Conservation (phyloP, 2,113 vertebrate species). For the Bufo gargarizans region DNA sequence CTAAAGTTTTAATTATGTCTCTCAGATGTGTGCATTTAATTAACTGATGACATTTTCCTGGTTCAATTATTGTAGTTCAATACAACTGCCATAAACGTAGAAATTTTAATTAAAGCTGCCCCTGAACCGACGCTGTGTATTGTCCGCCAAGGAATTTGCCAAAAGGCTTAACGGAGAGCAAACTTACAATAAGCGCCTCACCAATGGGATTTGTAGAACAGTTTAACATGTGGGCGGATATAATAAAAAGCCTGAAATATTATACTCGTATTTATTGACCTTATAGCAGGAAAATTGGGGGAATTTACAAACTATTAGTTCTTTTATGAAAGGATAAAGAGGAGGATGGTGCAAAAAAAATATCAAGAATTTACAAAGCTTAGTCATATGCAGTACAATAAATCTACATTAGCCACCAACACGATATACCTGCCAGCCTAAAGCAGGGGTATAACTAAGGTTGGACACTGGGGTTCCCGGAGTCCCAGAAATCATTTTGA, state of each 20-base stretch:
- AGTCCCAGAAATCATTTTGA: too few species aligned
- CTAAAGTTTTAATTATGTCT: slow-evolving; percentile 74
- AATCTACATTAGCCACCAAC: too few species aligned
- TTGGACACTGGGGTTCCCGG: too few species aligned
- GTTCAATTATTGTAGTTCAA: slow-evolving; percentile 72
- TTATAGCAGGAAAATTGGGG: neutral
- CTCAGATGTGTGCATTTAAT: slow-evolving; percentile 73
- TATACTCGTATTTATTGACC: slow-evolving; percentile 65
- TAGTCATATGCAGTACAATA: too few species aligned
- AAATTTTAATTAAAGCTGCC: slow-evolving; percentile 78
- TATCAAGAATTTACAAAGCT: too few species aligned
- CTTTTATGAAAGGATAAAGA: too few species aligned
- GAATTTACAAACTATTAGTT: too few species aligned
- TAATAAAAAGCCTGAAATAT: slow-evolving; percentile 69
- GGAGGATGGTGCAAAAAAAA: too few species aligned
- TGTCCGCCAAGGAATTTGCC: slow-evolving; percentile 72
- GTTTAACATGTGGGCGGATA: slow-evolving; percentile 75
- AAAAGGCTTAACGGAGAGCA: slow-evolving; percentile 74
- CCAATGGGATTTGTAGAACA: slow-evolving; percentile 73
- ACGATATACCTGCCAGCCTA: too few species aligned
- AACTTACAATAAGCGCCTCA: slow-evolving; percentile 74
- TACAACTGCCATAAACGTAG: slow-evolving; percentile 75
- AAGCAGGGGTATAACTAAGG: too few species aligned
- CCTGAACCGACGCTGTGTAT: slow-evolving; percentile 65
- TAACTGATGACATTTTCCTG: slow-evolving; percentile 76